Conservation (phyloP, 2,113 vertebrate species). For the Geococcyx californianus region DNA sequence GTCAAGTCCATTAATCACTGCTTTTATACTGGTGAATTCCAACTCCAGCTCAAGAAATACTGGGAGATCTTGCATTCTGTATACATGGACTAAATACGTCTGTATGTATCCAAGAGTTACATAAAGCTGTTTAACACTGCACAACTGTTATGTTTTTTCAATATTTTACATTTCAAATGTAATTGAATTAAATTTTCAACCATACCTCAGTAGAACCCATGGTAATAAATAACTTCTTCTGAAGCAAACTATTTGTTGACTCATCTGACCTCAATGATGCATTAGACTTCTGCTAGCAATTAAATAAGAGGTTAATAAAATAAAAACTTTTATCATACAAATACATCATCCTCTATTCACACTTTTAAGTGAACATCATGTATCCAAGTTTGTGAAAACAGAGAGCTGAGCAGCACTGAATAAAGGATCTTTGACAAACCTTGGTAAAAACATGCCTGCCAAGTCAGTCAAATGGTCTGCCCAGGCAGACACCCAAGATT, state of each 20-base stretch:
- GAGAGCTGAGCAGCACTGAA: not conserved
- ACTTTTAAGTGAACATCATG: not conserved
- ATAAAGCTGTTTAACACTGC: not conserved
- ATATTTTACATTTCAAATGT: not conserved
- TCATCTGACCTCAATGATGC: conserved; percentile 37
- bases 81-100: not conserved
- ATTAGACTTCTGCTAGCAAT: conserved; percentile 27
- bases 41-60: not conserved
- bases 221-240: conserved; percentile 82
- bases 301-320: conserved; percentile 20
- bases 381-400: not conserved
- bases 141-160: not conserved
- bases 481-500: not conserved
- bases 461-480: not conserved
- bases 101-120: not conserved
- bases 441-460: not conserved
- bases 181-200: not conserved
- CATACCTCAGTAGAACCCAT: conserved; percentile 78
- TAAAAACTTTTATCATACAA: not conserved
- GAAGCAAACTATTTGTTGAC: not conserved
- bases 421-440: not conserved
- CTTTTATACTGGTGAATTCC: not conserved
- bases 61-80: not conserved
- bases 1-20: not conserved
- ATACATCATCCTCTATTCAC: not conserved